Evolutionary conservation across 2,888 invertebrate genomes (phyloP).

Genomic region (Tipula confusa): DNA sequence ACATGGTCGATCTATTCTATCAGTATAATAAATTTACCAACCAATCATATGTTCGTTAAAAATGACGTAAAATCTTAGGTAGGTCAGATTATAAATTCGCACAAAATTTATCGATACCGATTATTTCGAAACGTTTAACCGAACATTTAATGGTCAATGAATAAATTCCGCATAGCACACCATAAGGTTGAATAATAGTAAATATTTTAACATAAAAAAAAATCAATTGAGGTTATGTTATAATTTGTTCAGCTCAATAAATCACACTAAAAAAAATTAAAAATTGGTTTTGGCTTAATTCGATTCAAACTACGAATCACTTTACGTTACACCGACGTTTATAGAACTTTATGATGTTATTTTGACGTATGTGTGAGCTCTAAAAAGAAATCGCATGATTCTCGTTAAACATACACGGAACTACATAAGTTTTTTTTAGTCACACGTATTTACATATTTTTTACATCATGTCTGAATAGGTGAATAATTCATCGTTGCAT

Average conservation of each 20-base stretch:
- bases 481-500: too few species aligned
- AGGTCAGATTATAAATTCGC: too few species aligned
- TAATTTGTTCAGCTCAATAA: neutral
- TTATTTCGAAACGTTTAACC: too few species aligned
- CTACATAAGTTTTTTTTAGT: neutral
- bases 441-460: too few species aligned
- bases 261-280: neutral
- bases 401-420: neutral
- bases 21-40: too few species aligned
- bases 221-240: neutral
- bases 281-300: neutral
- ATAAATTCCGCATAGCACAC: neutral
- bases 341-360: too few species aligned
- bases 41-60: too few species aligned
- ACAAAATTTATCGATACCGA: too few species aligned
- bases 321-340: neutral
- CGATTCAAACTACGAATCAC: neutral
- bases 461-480: too few species aligned
- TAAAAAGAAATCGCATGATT: neutral
- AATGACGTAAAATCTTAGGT: too few species aligned
- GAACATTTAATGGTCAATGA: neutral
- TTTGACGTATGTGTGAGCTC: neutral
- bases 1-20: too few species aligned
- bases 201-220: neutral
- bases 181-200: neutral